Conservation (phyloP, 2,888 invertebrate species). For the Idaea dimidiata region DNA sequence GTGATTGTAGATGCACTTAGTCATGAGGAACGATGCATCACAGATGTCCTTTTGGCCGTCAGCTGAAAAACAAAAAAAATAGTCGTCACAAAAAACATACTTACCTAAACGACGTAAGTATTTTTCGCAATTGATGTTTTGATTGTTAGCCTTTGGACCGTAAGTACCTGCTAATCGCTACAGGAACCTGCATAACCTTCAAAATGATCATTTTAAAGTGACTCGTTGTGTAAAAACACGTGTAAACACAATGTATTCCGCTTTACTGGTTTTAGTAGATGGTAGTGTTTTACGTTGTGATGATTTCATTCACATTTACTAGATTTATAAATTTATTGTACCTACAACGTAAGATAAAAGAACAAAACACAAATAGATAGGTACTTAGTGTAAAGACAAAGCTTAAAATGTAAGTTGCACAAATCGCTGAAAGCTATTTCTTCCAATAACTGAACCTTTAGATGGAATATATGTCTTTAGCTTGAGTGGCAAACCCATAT, state of each 20-base stretch:
- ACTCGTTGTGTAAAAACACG: background rate
- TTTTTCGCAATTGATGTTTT: background rate
- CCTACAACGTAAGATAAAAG: no score
- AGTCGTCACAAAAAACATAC: constrained; percentile 14
- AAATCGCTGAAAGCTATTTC: no score
- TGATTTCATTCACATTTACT: background rate
- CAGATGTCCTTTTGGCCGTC: constrained; percentile 74
- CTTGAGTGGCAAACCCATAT: no score
- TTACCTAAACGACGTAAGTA: background rate
- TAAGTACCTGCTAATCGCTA: background rate
- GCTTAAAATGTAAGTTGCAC: no score
- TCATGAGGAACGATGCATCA: constrained; percentile 69
- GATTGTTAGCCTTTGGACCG: no score
- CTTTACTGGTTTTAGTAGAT: background rate
- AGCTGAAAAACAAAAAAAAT: constrained; percentile 51
- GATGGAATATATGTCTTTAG: no score
- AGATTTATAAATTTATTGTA: no score
- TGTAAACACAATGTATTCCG: background rate
- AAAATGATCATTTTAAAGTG: background rate
- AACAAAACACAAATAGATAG: no score
- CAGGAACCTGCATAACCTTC: background rate
- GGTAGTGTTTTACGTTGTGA: background rate
- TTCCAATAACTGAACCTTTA: no score
- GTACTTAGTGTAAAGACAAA: no score
- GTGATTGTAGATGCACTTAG: constrained; percentile 75